A percentile compares a stretch with the other conserved stretches of the same genome.
Conservation (phyloP, 1,140 invertebrate species). For the Pogonomyrmex barbatus region DNA sequence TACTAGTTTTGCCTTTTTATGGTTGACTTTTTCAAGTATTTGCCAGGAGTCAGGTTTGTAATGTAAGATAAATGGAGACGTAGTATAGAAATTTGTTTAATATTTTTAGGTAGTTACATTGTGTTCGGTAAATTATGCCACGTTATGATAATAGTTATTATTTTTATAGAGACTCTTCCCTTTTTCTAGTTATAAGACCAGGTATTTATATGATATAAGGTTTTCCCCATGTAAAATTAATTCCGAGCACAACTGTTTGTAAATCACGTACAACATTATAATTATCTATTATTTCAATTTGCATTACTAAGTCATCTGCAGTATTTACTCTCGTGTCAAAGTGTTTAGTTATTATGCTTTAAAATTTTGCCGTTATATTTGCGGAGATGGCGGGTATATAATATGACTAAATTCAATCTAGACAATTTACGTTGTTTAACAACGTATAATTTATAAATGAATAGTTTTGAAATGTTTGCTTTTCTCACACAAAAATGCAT, state of each 20-base stretch:
- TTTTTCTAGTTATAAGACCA: slow-evolving; percentile 55
- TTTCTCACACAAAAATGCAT: slow-evolving; percentile 28
- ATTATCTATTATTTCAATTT: slow-evolving; percentile 70
- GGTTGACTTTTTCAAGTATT: slow-evolving; percentile 48
- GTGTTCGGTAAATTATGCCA: slow-evolving; percentile 75
- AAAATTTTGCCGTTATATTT: slow-evolving; percentile 21
- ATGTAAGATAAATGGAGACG: slow-evolving; percentile 2
- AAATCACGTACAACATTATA: not conserved
- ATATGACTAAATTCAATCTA: slow-evolving; percentile 35
- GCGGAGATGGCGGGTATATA: not conserved
- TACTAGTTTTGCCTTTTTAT: slow-evolving; percentile 23
- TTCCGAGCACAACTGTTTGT: slow-evolving; percentile 32
- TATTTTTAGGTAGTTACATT: slow-evolving; percentile 62
- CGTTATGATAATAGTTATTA: slow-evolving; percentile 64
- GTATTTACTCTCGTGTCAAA: slow-evolving; percentile 19
- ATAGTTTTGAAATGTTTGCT: slow-evolving; percentile 42
- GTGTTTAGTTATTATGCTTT: slow-evolving; percentile 27
- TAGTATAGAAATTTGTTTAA: slow-evolving; percentile 32
- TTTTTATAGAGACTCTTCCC: slow-evolving; percentile 29
- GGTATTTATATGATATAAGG: slow-evolving; percentile 63
- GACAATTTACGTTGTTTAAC: slow-evolving; percentile 21
- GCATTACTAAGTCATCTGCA: slow-evolving; percentile 64
- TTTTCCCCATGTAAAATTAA: slow-evolving; percentile 66
- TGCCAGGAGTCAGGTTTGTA: slow-evolving; percentile 54
- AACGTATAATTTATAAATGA: not conserved